Base-by-base conservation (phyloP, 2,113 vertebrate genomes). In the Lichenostomus cassidix region DNA sequence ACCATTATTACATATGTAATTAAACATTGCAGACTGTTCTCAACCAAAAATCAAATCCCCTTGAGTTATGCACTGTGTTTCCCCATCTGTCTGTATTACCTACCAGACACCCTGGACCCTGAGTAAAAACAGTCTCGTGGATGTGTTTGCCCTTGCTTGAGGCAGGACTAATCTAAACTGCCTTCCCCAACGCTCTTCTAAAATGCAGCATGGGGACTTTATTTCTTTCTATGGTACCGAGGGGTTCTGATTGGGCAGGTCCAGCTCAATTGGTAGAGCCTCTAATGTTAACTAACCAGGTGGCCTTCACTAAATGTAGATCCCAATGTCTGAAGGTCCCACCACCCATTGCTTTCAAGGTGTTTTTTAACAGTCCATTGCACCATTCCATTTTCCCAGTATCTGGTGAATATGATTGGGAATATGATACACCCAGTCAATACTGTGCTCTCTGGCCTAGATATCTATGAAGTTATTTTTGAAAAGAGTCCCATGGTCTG, bases 171-270 rank as follows among this genome's bases (percentile, higher is more conserved):
- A 37, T 53, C 10, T 17, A 17, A 53, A 71, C 13, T 37, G 12
- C 9, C 29, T 50, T 70, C 24, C 37, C 24, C 29, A 37, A 31
- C 3, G 21, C 16, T 53, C 27, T 62, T 44, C 46, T 53, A 62
- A 31, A 29, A 18, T 27, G 14, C 0, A 0, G 3, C 2, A 17
- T 20, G 6, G 20, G 25, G 47, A 25, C 39, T 46, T 83, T 35
- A 62, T 35, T 21, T 62, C 33, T 21, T 44, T 35, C 25, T 27
- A 0, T 16, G 3, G 37, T 37, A 20, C 0, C 0, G 17, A 62
- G 9, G 21, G 5, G 8, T 21, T 52, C 39, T 71, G 31, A 21
- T 3, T 71, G 47, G 6, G 31, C 12, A 52, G 25, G 47, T 53
- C 39, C 21, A 44, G 10, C 21, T 83, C 2, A 1, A 25, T 4